phyloP scores from a whole-genome alignment of 2,797 vertebrate species.

The Falco cherrug region DNA sequence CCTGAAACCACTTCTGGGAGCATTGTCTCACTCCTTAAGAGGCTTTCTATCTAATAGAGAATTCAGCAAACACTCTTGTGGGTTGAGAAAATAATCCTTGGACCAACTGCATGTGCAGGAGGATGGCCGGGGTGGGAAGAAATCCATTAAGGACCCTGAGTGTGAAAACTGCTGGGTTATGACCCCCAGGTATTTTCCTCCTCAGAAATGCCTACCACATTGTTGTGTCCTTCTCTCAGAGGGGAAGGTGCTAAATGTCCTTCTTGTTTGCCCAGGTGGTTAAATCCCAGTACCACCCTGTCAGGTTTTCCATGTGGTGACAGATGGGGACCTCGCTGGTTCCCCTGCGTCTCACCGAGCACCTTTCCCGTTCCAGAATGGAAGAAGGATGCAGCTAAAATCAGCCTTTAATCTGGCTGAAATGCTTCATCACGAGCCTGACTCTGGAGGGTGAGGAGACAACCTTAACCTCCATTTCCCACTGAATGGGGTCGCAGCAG shows the following conservation, averaged over 20 bases:
- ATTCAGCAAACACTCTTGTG: neutral
- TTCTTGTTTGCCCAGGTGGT: neutral
- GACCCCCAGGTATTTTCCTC: neutral
- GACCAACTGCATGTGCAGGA: neutral
- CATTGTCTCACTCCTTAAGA: neutral
- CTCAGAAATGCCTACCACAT: neutral
- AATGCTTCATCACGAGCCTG: neutral
- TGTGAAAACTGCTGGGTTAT: neutral
- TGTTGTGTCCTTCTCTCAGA: neutral
- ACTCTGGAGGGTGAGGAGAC: fast-evolving
- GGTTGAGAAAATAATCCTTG: neutral
- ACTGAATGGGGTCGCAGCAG: fast-evolving
- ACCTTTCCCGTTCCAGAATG: neutral
- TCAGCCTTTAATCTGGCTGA: neutral
- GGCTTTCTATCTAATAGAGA: neutral
- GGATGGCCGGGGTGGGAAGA: neutral
- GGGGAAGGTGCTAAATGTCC: neutral
- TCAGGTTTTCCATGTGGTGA: neutral
- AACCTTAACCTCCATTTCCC: neutral
- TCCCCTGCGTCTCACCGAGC: neutral
- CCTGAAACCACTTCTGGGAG: slow-evolving; percentile 6
- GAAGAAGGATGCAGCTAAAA: neutral
- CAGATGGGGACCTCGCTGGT: neutral
- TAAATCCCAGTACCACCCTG: neutral
- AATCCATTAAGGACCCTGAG: neutral